A percentile compares a stretch with the other conserved stretches of the same genome.
Conservation (phyloP, 1,140 invertebrate genomes). For the Mactra quadrangularis region DNA sequence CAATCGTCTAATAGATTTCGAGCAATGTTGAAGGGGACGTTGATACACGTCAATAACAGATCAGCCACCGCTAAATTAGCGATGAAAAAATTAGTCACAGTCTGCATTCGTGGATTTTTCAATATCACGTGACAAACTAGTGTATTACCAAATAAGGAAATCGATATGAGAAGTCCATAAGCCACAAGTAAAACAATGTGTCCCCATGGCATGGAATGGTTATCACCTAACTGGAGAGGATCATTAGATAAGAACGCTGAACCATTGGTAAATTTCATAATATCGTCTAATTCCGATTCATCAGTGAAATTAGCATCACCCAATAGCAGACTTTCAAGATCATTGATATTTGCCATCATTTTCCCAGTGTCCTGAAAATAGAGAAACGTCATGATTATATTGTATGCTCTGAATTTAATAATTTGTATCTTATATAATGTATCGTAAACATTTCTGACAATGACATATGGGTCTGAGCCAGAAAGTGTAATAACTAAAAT, state of each 20-base stretch:
- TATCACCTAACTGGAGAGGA: conserved; percentile 14
- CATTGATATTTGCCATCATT: conserved; percentile 52
- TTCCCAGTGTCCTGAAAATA: neutral
- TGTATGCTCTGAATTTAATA: too few relatives aligned
- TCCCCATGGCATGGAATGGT: neutral
- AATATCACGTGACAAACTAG: conserved; percentile 93
- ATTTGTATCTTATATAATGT: too few relatives aligned
- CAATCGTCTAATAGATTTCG: conserved; percentile 78
- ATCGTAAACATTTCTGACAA: too few relatives aligned
- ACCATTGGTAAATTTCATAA: conserved; percentile 29
- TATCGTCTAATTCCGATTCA: neutral
- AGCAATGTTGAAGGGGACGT: conserved; percentile 87
- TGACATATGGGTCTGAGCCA: too few relatives aligned
- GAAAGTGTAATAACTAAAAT: too few relatives aligned
- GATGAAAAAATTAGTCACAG: conserved; percentile 98
- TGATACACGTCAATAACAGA: conserved; percentile 94
- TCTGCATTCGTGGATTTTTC: conserved; percentile 96
- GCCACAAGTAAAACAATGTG: conserved; percentile 36
- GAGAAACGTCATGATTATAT: too few relatives aligned
- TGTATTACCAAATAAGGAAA: conserved; percentile 89
- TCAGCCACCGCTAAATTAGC: conserved; percentile 97
- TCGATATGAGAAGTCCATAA: conserved; percentile 43
- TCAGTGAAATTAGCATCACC: conserved; percentile 14
- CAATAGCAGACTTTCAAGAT: conserved; percentile 16
- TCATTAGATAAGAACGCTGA: conserved; percentile 19